These are phyloP conservation scores for Coracias cyanogaster DNA, from an alignment of 2,797 vertebrate species.

Conservation along the genomic window DNA sequence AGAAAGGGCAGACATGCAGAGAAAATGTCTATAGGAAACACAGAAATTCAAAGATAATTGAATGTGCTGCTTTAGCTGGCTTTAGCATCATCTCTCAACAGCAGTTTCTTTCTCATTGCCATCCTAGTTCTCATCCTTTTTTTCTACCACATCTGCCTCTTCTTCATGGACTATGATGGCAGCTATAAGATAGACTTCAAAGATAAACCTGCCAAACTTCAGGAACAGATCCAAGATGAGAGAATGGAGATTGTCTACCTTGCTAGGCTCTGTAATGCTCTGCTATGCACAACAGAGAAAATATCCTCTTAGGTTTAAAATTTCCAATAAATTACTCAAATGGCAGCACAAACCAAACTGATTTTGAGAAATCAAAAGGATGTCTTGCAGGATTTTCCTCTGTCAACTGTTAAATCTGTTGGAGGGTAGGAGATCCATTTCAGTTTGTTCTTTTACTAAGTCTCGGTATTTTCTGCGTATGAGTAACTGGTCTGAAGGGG, in stretches of 20 bases:
- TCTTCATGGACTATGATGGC: neutral
- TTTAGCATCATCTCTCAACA: neutral
- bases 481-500: neutral
- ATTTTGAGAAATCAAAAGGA: neutral
- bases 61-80: neutral
- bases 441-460: neutral
- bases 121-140: neutral
- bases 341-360: rapidly evolving
- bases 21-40: neutral
- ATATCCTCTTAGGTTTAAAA: neutral
- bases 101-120: neutral
- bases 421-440: neutral
- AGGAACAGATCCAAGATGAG: neutral
- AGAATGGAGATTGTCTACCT: neutral
- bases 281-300: neutral
- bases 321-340: neutral
- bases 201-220: neutral
- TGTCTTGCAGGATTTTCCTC: neutral
- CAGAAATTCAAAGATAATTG: neutral
- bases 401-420: neutral
- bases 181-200: neutral
- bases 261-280: neutral
- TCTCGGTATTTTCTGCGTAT: neutral
- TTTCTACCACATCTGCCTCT: neutral
- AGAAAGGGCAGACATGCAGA: neutral